A percentile compares a stretch with the other conserved stretches of the same genome.
These are phyloP conservation scores for Parazoanthus swiftii DNA, from an alignment of 92 coral and sea anemone genomes.

Conservation along the genomic window DNA sequence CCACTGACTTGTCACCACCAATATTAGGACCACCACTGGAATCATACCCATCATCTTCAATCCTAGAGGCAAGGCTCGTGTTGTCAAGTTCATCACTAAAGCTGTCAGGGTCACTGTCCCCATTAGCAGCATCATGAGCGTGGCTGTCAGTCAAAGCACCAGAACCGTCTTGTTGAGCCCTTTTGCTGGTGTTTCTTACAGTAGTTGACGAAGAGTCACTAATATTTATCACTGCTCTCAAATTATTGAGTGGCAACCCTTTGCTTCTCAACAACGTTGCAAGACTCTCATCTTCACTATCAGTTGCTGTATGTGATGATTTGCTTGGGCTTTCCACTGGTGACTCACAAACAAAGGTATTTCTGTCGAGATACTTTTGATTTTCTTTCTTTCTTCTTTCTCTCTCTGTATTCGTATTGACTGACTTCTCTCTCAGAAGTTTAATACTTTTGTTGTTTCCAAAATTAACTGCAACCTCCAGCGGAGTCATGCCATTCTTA, in stretches of 20 bases:
- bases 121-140: background rate
- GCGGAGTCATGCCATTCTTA: constrained; percentile 54
- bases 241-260: background rate
- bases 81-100: background rate
- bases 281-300: constrained; percentile 5
- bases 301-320: background rate
- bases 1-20: background rate
- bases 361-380: constrained; percentile 30
- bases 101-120: background rate
- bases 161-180: background rate
- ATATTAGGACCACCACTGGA: background rate
- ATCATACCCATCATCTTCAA: background rate
- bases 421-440: constrained; percentile 31
- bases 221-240: background rate
- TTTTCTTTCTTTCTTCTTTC: constrained; percentile 27
- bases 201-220: background rate
- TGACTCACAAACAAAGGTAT: constrained; percentile 1
- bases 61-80: background rate
- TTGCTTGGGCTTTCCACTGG: constrained; percentile 1
- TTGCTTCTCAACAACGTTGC: background rate
- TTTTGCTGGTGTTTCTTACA: background rate
- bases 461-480: constrained; percentile 60
- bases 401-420: background rate
- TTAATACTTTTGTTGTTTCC: constrained; percentile 54
- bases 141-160: background rate